These are phyloP conservation scores for Mionectes olivaceus DNA, from an alignment of 2,797 vertebrate genomes.

Conservation along the genomic window DNA sequence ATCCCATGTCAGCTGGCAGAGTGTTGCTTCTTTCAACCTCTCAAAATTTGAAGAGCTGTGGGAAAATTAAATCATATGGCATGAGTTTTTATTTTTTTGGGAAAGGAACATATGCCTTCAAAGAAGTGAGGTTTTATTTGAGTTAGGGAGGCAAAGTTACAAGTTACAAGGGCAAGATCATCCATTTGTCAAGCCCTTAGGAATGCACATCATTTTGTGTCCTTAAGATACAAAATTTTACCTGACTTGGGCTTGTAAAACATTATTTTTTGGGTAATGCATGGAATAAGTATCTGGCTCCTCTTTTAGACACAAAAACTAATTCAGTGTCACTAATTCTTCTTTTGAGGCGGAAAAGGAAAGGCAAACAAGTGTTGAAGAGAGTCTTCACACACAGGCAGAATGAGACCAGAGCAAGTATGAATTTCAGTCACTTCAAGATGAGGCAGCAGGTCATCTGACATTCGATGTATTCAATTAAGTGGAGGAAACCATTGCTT, in stretches of 20 bases:
- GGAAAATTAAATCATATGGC: neutral
- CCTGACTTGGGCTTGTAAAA: neutral
- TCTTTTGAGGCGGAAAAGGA: neutral
- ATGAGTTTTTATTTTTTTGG: neutral
- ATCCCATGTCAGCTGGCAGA: neutral
- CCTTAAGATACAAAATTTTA: neutral
- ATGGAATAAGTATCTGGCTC: neutral
- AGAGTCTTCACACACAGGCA: neutral
- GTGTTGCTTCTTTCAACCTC: neutral
- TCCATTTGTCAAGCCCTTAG: neutral
- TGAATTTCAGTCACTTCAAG: neutral
- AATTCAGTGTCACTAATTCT: neutral
- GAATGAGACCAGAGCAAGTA: neutral
- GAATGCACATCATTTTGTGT: rapidly evolving
- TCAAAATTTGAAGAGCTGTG: neutral
- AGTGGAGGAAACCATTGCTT: neutral
- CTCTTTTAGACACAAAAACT: neutral
- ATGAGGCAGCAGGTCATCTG: neutral
- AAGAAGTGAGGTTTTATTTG: neutral
- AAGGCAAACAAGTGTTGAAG: neutral
- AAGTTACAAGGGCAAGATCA: neutral
- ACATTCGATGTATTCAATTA: neutral
- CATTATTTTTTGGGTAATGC: neutral
- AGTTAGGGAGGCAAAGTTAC: neutral
- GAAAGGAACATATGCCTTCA: neutral